phyloP scores from a whole-genome alignment of 2,113 vertebrate species.

The Petromus typicus region DNA sequence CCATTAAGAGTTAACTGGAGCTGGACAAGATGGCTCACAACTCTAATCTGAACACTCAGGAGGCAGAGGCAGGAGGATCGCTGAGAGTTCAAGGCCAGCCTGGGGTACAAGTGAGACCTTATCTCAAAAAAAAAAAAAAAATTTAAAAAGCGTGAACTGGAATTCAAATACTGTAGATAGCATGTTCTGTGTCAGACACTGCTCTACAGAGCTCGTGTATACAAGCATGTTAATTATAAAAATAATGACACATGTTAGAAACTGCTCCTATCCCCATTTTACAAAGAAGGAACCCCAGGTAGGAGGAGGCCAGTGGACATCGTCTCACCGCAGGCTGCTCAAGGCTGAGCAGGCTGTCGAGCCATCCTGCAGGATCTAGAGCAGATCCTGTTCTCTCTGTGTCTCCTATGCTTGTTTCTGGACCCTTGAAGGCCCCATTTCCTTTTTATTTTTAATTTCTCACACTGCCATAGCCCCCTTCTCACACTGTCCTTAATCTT shows the following conservation, averaged over 20 bases:
- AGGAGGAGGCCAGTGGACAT: neutral
- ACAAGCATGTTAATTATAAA: neutral
- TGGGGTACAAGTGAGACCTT: too few species aligned
- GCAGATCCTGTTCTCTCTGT: neutral
- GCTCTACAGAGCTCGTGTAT: neutral
- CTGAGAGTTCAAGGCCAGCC: too few species aligned
- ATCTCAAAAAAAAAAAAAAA: too few species aligned
- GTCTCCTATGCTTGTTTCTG: neutral
- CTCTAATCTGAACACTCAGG: too few species aligned
- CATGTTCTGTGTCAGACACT: neutral
- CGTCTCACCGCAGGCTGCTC: neutral
- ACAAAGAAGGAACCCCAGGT: neutral
- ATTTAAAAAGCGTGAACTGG: neutral
- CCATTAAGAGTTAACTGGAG: neutral
- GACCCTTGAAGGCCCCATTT: neutral
- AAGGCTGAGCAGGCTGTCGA: neutral
- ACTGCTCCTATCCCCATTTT: neutral
- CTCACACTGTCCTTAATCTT: neutral
- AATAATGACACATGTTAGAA: neutral
- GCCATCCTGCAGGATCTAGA: neutral
- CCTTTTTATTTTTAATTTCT: neutral
- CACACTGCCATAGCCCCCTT: neutral
- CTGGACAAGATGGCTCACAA: too few species aligned
- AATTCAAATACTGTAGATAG: slow-evolving; percentile 16
- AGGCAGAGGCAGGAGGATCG: too few species aligned